Evolutionary conservation across 1,140 invertebrate genomes (phyloP), one percentile per base, ranked within the genome.

Genomic region (Nautilus pompilius): DNA sequence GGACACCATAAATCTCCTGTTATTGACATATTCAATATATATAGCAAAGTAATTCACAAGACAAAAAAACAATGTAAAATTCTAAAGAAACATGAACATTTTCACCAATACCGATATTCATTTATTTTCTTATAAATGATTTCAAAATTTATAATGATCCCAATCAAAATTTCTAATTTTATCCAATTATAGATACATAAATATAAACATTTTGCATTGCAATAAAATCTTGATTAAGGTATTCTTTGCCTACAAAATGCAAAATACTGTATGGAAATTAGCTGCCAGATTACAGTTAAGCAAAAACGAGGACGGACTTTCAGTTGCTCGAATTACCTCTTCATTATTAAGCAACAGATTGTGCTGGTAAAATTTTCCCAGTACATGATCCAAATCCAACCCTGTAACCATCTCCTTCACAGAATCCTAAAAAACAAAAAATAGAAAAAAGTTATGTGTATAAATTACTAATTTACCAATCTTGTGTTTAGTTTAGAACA

Each of bases 321-420:
- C n/a, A 58, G 33, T 59, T 41, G 48, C 33, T 59, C 57, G 54
- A 53, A 58, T 22, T 26, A 34, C 45, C 32, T 3, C 33, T n/a
- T 22, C 59, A 60, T 20, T 20, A 2, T 58, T 41, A 33, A 64
- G 71, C 34, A 73, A 28, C n/a, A 22, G 64, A 68, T 15, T 56
- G 48, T n/a, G 91, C 90, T 30, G 96, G 94, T 32, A 98, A 79
- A 4, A 99, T 82, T 85, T 91, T 91, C 67, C 95, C 95, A 54
- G 86, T 84, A 76, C 95, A 98, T 45, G 86, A 83, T 3, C 96
- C 96, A 83, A 99, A 99, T 15, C 96, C 96, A 74, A 99, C 87
- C 66, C 88, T 87, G 56, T 87, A 87, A 2, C 89, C 89, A 63
- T 91, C 84, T 26, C 88, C 90, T 74, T 92, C 84, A 78, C 95